Evolutionary conservation across 2,113 vertebrate genomes (phyloP), one percentile per base, ranked within the genome.

Genomic region (Acanthochromis polyacanthus): DNA sequence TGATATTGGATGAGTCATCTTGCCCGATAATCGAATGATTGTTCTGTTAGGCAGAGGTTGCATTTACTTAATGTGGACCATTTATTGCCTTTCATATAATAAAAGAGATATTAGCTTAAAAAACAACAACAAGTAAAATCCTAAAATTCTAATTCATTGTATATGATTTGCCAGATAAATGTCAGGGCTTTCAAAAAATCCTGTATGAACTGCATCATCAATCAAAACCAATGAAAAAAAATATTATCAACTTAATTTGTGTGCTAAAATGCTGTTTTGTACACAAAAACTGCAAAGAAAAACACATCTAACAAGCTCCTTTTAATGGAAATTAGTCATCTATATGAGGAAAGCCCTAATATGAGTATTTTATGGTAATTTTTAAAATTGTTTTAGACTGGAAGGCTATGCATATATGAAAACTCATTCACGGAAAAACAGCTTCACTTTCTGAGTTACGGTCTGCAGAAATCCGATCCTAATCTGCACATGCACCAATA

Each of bases 1-100:
- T 81, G 64, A 72, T 67, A 82, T 66, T 64, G 38, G 65, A 77
- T 45, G 69, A 88, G 73, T 72, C 82, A 68, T 83, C 56, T 60
- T 88, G 75, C 69, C 40, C 61, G 60, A 77, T 62, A 82, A 76
- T 57, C 76, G 77, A 82, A 85, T 66, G 67, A 70, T 48, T 52
- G 20, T 62, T 76, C 73, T 17, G 59, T 64, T 62, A 52, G 58
- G 25, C 25, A 20, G 20, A 20, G 8, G 20, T 12, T 5, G 48
- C 20, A 38, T 16, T 64, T 40, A 43, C 43, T 70, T 15, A 81
- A 43, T 30, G 22, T 43, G 50, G n/a, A 10, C 19, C 51, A n/a
- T 52, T 22, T 20, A 11, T 11, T 23, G 19, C 48, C 48, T 19
- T 50, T 50, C 40, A 19, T 50, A 50, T 50, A 16, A 9, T n/a